Conservation (phyloP, 92 coral and sea anemone species). For the Actinostola sp. region DNA sequence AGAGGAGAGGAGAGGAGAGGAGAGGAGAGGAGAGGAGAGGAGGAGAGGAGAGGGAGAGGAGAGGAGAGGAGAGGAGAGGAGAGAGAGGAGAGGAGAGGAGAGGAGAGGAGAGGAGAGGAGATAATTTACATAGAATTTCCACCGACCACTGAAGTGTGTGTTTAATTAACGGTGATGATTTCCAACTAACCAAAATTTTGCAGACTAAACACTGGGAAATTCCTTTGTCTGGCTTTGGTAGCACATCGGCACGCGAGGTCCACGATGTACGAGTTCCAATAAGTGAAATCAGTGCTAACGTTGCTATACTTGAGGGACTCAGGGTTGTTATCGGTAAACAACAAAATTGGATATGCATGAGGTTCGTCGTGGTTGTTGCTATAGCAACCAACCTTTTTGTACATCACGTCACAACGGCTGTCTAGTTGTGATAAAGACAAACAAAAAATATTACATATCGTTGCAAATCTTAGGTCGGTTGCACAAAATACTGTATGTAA, state of each 20-base stretch:
- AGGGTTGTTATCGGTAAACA: conserved; percentile 17
- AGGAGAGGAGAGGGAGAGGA: too few relatives aligned
- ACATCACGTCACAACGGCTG: conserved; percentile 18
- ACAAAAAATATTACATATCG: too few relatives aligned
- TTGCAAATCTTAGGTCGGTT: too few relatives aligned
- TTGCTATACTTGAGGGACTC: conserved; percentile 13
- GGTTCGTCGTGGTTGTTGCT: conserved; percentile 22
- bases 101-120: not conserved
- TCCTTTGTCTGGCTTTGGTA: not conserved
- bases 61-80: too few relatives aligned
- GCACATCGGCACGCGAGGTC: conserved; percentile 33
- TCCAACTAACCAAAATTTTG: conserved; percentile 25
- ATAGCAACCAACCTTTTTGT: conserved; percentile 21
- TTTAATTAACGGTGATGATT: not conserved
- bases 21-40: too few relatives aligned
- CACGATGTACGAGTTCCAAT: conserved; percentile 22
- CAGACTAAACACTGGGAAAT: conserved; percentile 5
- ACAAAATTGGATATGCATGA: not conserved
- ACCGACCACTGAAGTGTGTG: too few relatives aligned
- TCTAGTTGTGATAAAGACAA: conserved; percentile 1
- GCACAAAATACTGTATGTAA: not conserved
- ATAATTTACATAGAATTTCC: not conserved
- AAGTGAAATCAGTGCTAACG: not conserved
- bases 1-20: not conserved
- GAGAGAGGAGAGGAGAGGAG: not conserved